Evolutionary conservation across 2,797 vertebrate species (phyloP).

Genomic region (Oreochromis grahami): DNA sequence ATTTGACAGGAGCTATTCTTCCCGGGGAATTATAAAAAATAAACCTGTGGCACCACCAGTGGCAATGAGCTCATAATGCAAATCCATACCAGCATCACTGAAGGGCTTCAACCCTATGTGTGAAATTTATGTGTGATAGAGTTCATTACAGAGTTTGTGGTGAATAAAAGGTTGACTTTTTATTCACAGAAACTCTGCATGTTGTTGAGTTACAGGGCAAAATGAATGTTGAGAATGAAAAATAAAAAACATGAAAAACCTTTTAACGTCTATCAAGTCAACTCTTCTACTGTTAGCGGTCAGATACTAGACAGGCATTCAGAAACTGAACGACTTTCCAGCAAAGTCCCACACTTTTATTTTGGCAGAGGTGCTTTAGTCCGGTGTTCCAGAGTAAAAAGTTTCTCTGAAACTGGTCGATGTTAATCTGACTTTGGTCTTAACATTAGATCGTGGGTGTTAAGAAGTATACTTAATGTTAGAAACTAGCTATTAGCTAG

Average conservation of each 20-base stretch:
- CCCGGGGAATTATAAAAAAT: background rate
- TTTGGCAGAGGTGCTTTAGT: background rate
- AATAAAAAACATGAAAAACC: fast-evolving
- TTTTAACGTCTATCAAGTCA: background rate
- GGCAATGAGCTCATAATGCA: background rate
- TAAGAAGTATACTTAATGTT: background rate
- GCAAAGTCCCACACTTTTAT: background rate
- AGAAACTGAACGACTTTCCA: background rate
- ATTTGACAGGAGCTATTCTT: background rate
- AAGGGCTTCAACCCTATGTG: background rate
- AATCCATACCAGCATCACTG: fast-evolving
- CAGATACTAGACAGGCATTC: fast-evolving
- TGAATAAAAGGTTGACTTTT: background rate
- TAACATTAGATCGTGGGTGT: background rate
- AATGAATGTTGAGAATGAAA: fast-evolving
- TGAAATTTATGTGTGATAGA: background rate
- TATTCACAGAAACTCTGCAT: background rate
- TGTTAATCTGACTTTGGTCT: background rate
- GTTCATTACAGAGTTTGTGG: background rate
- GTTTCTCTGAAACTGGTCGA: background rate
- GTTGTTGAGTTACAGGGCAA: background rate
- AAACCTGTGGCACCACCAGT: background rate
- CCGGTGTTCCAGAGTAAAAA: background rate
- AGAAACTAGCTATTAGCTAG: background rate
- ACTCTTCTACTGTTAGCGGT: background rate